Evolutionary conservation across 2,797 vertebrate genomes (phyloP), one percentile per base, ranked within the genome.

Genomic region (Dendrocincla tyrannina): DNA sequence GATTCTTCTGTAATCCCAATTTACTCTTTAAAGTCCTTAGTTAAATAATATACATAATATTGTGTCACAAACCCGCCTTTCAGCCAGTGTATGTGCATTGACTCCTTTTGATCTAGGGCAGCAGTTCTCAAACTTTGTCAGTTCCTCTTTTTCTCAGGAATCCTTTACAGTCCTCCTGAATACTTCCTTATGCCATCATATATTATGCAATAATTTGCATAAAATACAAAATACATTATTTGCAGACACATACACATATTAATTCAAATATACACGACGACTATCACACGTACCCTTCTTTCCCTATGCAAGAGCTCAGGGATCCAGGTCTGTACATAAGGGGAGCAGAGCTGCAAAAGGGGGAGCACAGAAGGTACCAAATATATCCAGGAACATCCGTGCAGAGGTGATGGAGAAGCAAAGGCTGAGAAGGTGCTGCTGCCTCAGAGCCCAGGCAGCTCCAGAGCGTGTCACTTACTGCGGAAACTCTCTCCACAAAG

Each of bases 111-210:
- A 93, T 39, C 93, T 93, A 95, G 90, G 84, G 91, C 95, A 96
- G 94, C 96, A 97, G 90, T 91, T 97, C 92, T 96, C 93, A 87
- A 95, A 95, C 63, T 86, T 91, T 4, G 62, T 79, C 70, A 91
- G 44, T 46, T 90, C 58, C n/a, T 88, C 66, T 63, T 91, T 47
- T 88, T 76, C 77, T 75, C 80, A 90, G 70, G 44, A 93, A 94
- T 52, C 86, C 74, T 88, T 63, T 25, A 75, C 17, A 76, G 69
- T 35, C 12, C 12, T 44, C 63, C 86, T 28, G 35, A 84, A 50
- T 32, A 85, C 37, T 11, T 87, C 70, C 70, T 67, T 94, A 93
- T 52, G 39, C 47, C 59, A 66, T 41, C 80, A 88, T 79, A 62
- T 73, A 69, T 91, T 95, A 96, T 91, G 95, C 93, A 79, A 84